Conservation (phyloP, 2,888 invertebrate species). For the Bruchidius siliquastri region DNA sequence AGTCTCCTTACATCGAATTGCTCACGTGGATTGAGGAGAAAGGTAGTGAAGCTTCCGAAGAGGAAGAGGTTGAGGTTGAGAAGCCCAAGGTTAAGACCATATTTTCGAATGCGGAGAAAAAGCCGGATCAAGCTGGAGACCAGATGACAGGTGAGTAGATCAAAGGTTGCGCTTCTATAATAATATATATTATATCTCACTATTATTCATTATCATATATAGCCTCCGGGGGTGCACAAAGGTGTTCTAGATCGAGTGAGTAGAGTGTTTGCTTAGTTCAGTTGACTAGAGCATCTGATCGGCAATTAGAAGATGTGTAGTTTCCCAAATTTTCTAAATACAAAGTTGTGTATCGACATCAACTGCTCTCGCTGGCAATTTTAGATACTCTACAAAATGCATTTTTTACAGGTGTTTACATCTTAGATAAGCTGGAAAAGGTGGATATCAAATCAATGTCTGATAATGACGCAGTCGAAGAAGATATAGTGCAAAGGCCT, state of each 20-base stretch:
- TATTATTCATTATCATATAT: too few species aligned
- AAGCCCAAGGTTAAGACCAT: constrained; percentile 18
- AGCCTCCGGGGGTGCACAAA: too few species aligned
- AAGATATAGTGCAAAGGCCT: constrained; percentile 1
- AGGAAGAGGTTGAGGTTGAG: constrained; percentile 14
- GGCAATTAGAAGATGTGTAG: too few species aligned
- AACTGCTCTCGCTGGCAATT: too few species aligned
- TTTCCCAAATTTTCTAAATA: too few species aligned
- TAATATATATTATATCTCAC: too few species aligned
- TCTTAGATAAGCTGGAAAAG: constrained; percentile 18
- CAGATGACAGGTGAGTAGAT: constrained; percentile 2
- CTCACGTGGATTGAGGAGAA: constrained; percentile 27
- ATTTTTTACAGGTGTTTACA: constrained; percentile 2
- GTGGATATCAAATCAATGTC: constrained; percentile 16
- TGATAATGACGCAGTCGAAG: constrained; percentile 8
- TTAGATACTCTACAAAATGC: too few species aligned
- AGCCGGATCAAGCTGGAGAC: constrained; percentile 14
- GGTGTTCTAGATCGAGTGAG: too few species aligned
- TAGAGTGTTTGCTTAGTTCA: too few species aligned
- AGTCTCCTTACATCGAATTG: constrained; percentile 35
- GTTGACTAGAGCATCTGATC: too few species aligned
- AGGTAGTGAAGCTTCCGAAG: background rate
- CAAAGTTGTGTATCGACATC: too few species aligned
- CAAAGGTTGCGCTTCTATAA: too few species aligned
- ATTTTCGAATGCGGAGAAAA: constrained; percentile 18